A percentile compares a stretch with the other conserved stretches of the same genome.
Conservation (phyloP, 1,140 invertebrate species). For the Bombus polaris region DNA sequence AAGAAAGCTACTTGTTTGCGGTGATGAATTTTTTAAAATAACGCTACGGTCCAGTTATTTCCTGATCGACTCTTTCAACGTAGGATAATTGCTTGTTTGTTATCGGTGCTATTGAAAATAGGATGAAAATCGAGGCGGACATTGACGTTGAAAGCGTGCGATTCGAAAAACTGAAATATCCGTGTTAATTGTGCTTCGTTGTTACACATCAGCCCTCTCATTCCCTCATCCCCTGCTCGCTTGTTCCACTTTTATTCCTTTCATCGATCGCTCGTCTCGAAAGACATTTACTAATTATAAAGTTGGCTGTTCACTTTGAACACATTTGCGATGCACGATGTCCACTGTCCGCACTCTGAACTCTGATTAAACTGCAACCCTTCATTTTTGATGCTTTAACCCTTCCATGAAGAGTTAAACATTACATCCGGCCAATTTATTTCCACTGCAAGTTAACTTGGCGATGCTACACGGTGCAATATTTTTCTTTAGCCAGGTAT, state of each 20-base stretch:
- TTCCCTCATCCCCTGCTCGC: background rate
- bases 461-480: too few relatives aligned
- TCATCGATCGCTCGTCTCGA: background rate
- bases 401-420: background rate
- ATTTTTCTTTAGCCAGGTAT: too few relatives aligned
- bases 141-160: too few relatives aligned
- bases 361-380: background rate
- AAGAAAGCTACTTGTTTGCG: background rate
- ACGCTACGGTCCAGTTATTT: background rate
- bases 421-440: background rate
- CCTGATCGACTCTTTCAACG: background rate
- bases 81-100: background rate
- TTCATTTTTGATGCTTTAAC: background rate
- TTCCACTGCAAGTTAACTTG: background rate
- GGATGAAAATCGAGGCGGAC: background rate
- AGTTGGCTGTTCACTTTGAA: background rate
- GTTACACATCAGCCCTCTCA: background rate
- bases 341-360: background rate
- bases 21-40: background rate
- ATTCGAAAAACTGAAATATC: background rate
- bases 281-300: conserved; percentile 9
- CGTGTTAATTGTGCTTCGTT: background rate
- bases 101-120: background rate
- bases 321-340: background rate
- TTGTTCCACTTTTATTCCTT: background rate